Evolutionary conservation across 2,888 invertebrate genomes (phyloP), one percentile per base, ranked within the genome.

Genomic region (Drosophila meridiana): DNA sequence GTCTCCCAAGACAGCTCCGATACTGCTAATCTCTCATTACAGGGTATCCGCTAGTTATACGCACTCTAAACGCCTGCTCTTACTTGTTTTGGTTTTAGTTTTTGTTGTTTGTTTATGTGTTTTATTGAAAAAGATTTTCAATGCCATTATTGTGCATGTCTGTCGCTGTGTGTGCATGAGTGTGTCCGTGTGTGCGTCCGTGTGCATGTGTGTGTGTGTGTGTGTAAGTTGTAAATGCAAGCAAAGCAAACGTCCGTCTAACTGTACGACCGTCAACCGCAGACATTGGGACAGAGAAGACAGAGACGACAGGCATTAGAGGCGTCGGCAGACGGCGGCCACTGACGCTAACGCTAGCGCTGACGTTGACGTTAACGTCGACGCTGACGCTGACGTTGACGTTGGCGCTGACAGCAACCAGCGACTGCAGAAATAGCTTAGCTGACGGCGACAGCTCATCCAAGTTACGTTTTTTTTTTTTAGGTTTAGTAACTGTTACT

Each of bases 71-170:
- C 66, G 59, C 55, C 58, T 56, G 61, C 72, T 64, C 48, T 76
- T 69, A 80, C 77, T 76, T 78, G 80, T 89, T 87, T 83, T 82
- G 79, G 73, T 86, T 87, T 82, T 75, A 55, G 74, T 69, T 85
- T 88, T 77, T 87, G 84, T 81, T 85, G 84, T 82, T 89, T 85
- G 89, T 89, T 89, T 85, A 89, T 80, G 85, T 85, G 85, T 89
- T 89, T 89, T 89, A 89, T 86, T 86, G 86, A 86, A 86, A 86
- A 87, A 87, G 87, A 86, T 89, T 86, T 86, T 86, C 86, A 86
- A 86, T 86, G 86, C 86, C 86, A 86, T 89, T 83, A 80, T 87
- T 87, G 69, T 87, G 82, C 80, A 73, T 70, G 72, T 80, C 65
- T 68, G 73, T 61, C 69, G 71, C 45, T 60, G 36, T 55, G 72